Percentiles rank a stretch among this genome's conserved stretches.
phyloP scores from a whole-genome alignment of 2,113 vertebrate genomes.

The Tautogolabrus adspersus region DNA sequence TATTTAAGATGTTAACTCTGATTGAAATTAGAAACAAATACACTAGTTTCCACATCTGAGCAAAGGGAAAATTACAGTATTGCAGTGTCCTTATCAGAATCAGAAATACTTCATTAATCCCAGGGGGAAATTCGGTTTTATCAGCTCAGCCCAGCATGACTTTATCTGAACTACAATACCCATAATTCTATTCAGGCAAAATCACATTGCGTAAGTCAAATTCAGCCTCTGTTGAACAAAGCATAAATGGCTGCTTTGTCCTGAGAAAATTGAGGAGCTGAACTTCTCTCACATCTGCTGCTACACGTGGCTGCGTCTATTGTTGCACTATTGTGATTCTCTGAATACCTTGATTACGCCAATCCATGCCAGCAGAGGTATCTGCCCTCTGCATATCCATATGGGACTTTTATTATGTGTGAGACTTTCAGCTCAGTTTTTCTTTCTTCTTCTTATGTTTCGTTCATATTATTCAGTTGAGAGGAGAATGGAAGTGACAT shows the following conservation, averaged over 20 bases:
- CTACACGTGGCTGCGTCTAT: slow-evolving; percentile 71
- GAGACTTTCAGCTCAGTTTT: slow-evolving; percentile 16
- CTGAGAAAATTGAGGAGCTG: slow-evolving; percentile 68
- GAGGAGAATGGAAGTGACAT: slow-evolving; percentile 50
- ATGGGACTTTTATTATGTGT: slow-evolving; percentile 54
- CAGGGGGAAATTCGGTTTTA: not conserved
- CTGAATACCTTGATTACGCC: slow-evolving; percentile 72
- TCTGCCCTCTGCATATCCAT: slow-evolving; percentile 53
- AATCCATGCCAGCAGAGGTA: slow-evolving; percentile 56
- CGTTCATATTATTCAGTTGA: slow-evolving; percentile 38
- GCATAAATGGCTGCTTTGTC: slow-evolving; percentile 71
- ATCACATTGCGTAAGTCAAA: slow-evolving; percentile 58
- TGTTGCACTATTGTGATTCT: slow-evolving; percentile 70
- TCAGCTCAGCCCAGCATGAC: slow-evolving; percentile 30
- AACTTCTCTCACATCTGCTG: slow-evolving; percentile 65
- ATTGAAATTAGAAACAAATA: too few relatives aligned
- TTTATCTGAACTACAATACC: slow-evolving; percentile 52
- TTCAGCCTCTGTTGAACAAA: slow-evolving; percentile 53
- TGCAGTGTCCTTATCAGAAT: too few relatives aligned
- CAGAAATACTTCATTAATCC: too few relatives aligned
- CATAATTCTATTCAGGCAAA: slow-evolving; percentile 57
- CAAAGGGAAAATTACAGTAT: too few relatives aligned
- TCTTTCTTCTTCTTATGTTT: slow-evolving; percentile 43
- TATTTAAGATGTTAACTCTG: too few relatives aligned
- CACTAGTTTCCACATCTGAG: too few relatives aligned